Percentiles rank a stretch among this genome's conserved stretches.
Evolutionary conservation across 2,113 vertebrate genomes (phyloP).

Genomic region (Morphnarchus princeps): DNA sequence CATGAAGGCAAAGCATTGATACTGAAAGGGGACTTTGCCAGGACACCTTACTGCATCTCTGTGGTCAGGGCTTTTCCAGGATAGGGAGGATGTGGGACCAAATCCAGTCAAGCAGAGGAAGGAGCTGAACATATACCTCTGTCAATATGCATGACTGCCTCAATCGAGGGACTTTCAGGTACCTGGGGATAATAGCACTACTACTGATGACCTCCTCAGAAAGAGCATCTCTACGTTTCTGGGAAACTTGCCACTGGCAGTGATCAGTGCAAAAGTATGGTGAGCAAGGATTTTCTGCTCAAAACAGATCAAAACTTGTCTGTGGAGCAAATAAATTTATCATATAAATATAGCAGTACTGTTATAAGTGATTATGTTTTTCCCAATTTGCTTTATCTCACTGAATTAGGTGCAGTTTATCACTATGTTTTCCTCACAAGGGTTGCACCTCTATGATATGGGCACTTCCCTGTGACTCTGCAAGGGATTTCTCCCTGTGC

Average conservation of each 20-base stretch:
- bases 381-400: background rate
- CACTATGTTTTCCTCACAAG: background rate
- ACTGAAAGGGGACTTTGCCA: background rate
- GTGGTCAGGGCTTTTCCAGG: background rate
- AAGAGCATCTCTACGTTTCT: background rate
- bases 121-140: background rate
- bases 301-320: background rate
- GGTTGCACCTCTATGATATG: fast-evolving
- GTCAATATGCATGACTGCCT: fast-evolving
- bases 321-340: background rate
- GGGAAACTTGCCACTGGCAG: background rate
- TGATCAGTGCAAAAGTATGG: background rate
- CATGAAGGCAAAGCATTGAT: background rate
- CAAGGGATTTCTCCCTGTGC: background rate
- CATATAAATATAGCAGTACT: no score
- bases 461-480: background rate
- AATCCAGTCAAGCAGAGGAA: background rate
- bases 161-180: fast-evolving
- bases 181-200: no score
- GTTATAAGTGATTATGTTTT: background rate
- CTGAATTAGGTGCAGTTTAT: background rate
- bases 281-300: background rate
- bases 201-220: background rate
- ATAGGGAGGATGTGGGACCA: background rate
- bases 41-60: background rate